Conservation (phyloP, 2,113 vertebrate species). For the Ctenomys sociabilis region DNA sequence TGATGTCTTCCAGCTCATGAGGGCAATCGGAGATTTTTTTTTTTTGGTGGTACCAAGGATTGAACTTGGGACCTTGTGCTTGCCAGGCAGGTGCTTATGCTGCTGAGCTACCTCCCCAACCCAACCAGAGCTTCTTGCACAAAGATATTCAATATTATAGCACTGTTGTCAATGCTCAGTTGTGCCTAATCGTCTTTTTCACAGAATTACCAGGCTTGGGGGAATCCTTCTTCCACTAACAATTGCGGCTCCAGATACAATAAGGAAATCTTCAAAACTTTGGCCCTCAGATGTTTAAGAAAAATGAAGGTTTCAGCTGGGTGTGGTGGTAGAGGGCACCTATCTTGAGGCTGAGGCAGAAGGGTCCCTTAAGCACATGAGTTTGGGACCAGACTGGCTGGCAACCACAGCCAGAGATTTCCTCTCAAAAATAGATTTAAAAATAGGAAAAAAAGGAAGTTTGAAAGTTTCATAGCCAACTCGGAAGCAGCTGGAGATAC, state of each 20-base stretch:
- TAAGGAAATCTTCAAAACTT: neutral
- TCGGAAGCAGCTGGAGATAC: neutral
- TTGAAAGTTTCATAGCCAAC: neutral
- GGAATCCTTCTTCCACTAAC: neutral
- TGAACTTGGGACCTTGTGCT: too few relatives aligned
- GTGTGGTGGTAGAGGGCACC: neutral
- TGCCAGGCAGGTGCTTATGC: too few relatives aligned
- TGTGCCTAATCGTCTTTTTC: neutral
- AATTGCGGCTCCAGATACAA: neutral
- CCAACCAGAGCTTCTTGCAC: neutral
- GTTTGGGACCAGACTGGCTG: neutral
- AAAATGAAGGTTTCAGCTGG: neutral
- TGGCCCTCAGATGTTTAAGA: neutral
- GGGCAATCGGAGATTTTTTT: neutral
- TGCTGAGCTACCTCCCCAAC: too few relatives aligned
- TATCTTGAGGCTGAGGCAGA: neutral
- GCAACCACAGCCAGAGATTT: neutral
- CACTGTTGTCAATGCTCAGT: neutral
- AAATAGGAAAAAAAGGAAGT: neutral
- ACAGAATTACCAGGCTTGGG: neutral
- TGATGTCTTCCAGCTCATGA: neutral
- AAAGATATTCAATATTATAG: neutral
- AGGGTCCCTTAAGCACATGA: neutral
- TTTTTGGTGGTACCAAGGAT: too few relatives aligned
- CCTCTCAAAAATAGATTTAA: neutral